These are phyloP conservation scores for Bhutanitis thaidina DNA, from an alignment of 2,888 invertebrate genomes.

Conservation along the genomic window DNA sequence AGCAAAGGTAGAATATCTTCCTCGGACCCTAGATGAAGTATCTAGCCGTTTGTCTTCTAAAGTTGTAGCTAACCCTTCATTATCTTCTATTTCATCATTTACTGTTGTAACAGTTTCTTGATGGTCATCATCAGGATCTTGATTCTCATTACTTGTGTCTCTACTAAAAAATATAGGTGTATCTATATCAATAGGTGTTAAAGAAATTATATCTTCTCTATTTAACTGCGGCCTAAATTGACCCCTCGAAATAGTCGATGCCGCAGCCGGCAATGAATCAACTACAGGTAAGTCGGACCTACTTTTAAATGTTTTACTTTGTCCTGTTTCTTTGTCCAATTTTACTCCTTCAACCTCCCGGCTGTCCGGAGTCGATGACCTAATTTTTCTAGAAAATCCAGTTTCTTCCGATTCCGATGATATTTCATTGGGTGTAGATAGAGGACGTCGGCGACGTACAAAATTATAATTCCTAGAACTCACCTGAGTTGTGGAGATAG, in stretches of 20 bases:
- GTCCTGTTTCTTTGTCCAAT: conserved; percentile 31
- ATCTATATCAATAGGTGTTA: conserved; percentile 72
- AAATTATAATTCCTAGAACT: conserved; percentile 77
- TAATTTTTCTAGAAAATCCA: conserved; percentile 54
- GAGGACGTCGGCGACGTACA: conserved; percentile 62
- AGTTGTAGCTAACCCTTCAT: conserved; percentile 64
- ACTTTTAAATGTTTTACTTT: conserved; percentile 43
- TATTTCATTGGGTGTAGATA: conserved; percentile 63
- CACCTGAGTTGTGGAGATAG: conserved; percentile 68
- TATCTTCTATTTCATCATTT: conserved; percentile 49
- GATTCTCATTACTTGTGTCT: conserved; percentile 34
- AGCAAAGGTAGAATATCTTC: conserved; percentile 50
- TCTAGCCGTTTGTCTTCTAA: conserved; percentile 54
- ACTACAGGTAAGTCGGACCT: conserved; percentile 45
- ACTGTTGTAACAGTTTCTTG: conserved; percentile 42
- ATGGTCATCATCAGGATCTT: too few relatives aligned
- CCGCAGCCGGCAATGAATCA: conserved; percentile 62
- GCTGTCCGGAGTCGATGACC: conserved; percentile 74
- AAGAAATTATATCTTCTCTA: conserved; percentile 74
- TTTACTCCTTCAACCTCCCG: conserved; percentile 49
- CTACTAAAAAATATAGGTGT: conserved; percentile 44
- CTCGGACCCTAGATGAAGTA: conserved; percentile 56
- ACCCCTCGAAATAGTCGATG: conserved; percentile 55
- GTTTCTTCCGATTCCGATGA: conserved; percentile 54
- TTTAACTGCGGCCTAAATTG: conserved; percentile 51